Evolutionary conservation across 1,140 invertebrate genomes (phyloP), one percentile per base, ranked within the genome.

Genomic region (Drosophila teissieri): DNA sequence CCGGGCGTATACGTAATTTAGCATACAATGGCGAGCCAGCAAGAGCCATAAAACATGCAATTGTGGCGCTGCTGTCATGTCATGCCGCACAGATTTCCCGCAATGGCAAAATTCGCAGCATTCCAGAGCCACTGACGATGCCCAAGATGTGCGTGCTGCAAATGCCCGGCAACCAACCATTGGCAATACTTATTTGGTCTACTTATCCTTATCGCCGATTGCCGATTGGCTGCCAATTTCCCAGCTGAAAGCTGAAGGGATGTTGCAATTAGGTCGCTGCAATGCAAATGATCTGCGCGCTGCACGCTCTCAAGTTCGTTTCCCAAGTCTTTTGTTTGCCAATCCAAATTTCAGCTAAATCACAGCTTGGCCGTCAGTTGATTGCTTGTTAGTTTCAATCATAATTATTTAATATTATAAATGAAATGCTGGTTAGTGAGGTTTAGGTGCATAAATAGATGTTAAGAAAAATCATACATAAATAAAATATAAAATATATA

Each of bases 1-100:
- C 73, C 64, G 73, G 84, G 84, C 84, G 84, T 88, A 83, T 80
- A 89, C 84, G 84, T 89, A 80, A 73, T 70, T 86, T 86, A 83
- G 73, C 83, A 86, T 86, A 86, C 83, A 86, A 86, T 86, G 63
- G 83, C 79, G 53, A 58, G 19, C 24, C 44, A 51, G 49, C 68
- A 61, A 48, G 27, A 51, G 48, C 48, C 19, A 5, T 36, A 19
- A 53, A 70, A 54, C 79, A 84, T 88, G 84, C 84, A 83, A 86
- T 79, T 76, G 76, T 80, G 53, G 53, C 70, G 60, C 78, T 52
- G 74, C 54, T 57, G 82, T 72, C 78, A 64, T 88, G 70, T 80
- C 77, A 80, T 75, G 58, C 53, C 63, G 75, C 80, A 78, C 80
- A 75, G 80, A 84, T 89, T 89, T 89, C 60, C 58, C 51, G 78